phyloP scores from a whole-genome alignment of 2,888 invertebrate species.

The Cryptophagus acutangulus region DNA sequence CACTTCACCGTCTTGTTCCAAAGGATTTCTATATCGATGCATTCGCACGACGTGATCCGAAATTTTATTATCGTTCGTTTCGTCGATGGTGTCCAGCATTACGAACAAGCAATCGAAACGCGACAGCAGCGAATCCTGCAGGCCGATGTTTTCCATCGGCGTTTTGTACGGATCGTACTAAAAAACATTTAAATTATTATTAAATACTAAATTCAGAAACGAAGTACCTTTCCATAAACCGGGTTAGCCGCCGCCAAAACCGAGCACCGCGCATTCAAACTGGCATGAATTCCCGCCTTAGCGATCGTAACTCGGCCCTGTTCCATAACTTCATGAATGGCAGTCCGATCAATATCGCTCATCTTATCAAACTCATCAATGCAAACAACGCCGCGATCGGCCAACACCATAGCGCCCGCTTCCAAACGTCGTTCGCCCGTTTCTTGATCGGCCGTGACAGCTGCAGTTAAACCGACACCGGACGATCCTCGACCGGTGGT shows the following conservation, averaged over 20 bases:
- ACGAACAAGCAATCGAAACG: constrained; percentile 98
- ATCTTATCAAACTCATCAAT: constrained; percentile 99
- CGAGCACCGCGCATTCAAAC: constrained; percentile 94
- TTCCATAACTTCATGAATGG: constrained; percentile 99
- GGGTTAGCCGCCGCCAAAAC: constrained; percentile 99
- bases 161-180: constrained; percentile 98
- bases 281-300: constrained; percentile 98
- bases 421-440: constrained; percentile 73
- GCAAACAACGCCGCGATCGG: constrained; percentile 92
- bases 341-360: constrained; percentile 98
- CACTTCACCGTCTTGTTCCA: constrained; percentile 93
- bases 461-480: constrained; percentile 97
- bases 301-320: constrained; percentile 96
- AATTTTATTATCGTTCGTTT: constrained; percentile 84
- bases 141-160: constrained; percentile 99
- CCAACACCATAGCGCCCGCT: constrained; percentile 99
- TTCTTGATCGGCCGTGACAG: constrained; percentile 94
- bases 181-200: constrained; percentile 28
- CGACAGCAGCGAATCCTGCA: constrained; percentile 94
- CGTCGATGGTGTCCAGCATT: constrained; percentile 88
- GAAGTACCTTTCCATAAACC: constrained; percentile 80
- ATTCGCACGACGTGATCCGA: constrained; percentile 96
- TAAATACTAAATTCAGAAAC: constrained; percentile 4
- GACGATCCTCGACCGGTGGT: constrained; percentile 98
- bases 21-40: constrained; percentile 91